Evolutionary conservation across 2,113 vertebrate genomes (phyloP).

Genomic region (Silurus glanis): DNA sequence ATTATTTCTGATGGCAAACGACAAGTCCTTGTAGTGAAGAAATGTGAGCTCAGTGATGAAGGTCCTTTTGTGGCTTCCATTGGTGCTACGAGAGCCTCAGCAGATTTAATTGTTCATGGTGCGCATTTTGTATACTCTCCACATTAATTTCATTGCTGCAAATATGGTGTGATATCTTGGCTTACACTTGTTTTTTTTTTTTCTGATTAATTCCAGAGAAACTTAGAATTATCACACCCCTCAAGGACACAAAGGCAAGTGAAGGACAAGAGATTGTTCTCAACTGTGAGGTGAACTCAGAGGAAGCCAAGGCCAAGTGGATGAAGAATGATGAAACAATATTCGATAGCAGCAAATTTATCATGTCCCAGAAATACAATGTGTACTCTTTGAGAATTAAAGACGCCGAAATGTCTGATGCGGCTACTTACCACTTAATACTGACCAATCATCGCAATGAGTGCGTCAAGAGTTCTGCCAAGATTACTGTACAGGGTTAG

Average conservation of each 20-base stretch:
- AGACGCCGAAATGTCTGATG: constrained; percentile 84
- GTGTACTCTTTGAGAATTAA: constrained; percentile 91
- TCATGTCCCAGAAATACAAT: constrained; percentile 89
- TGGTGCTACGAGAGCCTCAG: constrained; percentile 83
- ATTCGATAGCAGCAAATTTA: constrained; percentile 92
- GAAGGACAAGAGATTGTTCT: constrained; percentile 91
- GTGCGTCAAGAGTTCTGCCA: constrained; percentile 82
- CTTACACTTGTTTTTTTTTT: not conserved
- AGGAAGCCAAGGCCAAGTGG: constrained; percentile 97
- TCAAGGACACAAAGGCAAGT: constrained; percentile 85
- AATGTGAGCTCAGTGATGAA: constrained; percentile 80
- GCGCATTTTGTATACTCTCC: constrained; percentile 56
- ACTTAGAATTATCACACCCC: constrained; percentile 88
- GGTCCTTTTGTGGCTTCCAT: constrained; percentile 83
- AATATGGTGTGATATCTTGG: not conserved
- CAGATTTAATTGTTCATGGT: constrained; percentile 88
- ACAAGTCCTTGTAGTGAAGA: constrained; percentile 81
- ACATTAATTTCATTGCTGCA: not conserved
- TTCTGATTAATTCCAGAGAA: constrained; percentile 82
- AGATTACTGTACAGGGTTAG: constrained; percentile 85
- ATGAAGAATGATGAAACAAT: constrained; percentile 88
- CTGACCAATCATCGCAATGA: constrained; percentile 91
- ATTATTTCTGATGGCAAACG: constrained; percentile 88
- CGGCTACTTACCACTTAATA: constrained; percentile 79
- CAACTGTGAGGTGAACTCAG: constrained; percentile 95